phyloP scores from a whole-genome alignment of 1,140 invertebrate genomes.

The Drosophila novamexicana region DNA sequence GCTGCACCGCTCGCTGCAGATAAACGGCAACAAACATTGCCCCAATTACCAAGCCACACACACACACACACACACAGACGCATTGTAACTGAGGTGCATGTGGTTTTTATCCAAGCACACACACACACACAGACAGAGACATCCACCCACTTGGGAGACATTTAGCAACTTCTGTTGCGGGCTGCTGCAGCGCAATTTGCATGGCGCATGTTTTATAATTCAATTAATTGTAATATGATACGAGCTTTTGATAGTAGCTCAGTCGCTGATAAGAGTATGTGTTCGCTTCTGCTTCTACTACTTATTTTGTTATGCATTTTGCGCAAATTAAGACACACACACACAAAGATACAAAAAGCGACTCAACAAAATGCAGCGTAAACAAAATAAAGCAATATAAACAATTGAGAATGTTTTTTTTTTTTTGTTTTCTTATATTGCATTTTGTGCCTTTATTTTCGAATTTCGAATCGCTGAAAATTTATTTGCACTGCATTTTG shows the following conservation, averaged over 20 bases:
- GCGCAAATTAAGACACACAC: conserved; percentile 57
- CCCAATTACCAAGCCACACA: conserved; percentile 54
- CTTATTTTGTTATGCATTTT: conserved; percentile 49
- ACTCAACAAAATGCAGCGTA: conserved; percentile 40
- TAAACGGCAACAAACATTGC: conserved; percentile 55
- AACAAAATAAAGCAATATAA: conserved; percentile 24
- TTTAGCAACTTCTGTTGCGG: conserved; percentile 22
- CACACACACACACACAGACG: not conserved
- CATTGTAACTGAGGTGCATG: conserved; percentile 11
- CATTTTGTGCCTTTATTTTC: conserved; percentile 36
- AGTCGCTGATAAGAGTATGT: conserved; percentile 51
- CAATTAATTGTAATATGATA: conserved; percentile 74
- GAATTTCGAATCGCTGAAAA: conserved; percentile 48
- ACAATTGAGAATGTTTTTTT: not conserved
- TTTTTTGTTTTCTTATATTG: conserved; percentile 8
- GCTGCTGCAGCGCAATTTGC: conserved; percentile 51
- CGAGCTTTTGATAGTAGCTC: conserved; percentile 18
- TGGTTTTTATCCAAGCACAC: conserved; percentile 24
- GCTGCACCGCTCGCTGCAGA: conserved; percentile 20
- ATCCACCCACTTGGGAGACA: conserved; percentile 3
- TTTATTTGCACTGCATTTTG: conserved; percentile 59
- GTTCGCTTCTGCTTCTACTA: conserved; percentile 24
- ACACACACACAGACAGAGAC: conserved; percentile 3
- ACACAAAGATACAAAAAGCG: conserved; percentile 23
- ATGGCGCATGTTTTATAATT: conserved; percentile 65